A percentile compares a stretch with the other conserved stretches of the same genome.
Conservation (phyloP, 2,797 vertebrate genomes). For the Hoplostethus atlanticus region DNA sequence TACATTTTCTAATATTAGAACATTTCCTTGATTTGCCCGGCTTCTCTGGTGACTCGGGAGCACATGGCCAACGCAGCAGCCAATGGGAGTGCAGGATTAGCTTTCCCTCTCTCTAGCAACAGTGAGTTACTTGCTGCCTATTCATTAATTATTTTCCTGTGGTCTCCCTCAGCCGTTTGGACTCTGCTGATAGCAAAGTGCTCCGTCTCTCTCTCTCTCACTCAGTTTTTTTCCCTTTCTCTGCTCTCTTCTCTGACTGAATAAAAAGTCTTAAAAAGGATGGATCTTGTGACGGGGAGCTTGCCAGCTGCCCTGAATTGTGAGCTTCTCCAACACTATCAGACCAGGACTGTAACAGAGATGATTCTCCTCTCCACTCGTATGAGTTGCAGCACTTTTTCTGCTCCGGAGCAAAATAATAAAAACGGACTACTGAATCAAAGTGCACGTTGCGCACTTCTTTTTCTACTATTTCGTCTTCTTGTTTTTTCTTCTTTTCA, state of each 20-base stretch:
- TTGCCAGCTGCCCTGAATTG: conserved; percentile 51
- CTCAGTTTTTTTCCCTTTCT: conserved; percentile 34
- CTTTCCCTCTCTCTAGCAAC: conserved; percentile 88
- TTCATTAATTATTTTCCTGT: conserved; percentile 86
- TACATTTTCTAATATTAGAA: conserved; percentile 91
- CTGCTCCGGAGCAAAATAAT: conserved; percentile 50
- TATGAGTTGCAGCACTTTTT: conserved; percentile 64
- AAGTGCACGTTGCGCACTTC: conserved; percentile 3
- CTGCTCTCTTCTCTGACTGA: conserved; percentile 58
- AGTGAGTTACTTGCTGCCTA: conserved; percentile 85
- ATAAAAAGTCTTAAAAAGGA: conserved; percentile 63
- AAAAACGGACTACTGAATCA: conserved; percentile 41
- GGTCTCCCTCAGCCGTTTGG: conserved; percentile 77
- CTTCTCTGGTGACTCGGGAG: conserved; percentile 83
- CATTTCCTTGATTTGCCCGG: conserved; percentile 88
- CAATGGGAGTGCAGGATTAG: conserved; percentile 80
- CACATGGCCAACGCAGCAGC: conserved; percentile 81
- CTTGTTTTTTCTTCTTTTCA: conserved; percentile 50
- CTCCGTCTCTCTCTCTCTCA: conserved; percentile 51
- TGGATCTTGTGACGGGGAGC: conserved; percentile 59
- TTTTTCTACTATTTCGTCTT: conserved; percentile 32
- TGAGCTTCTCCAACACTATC: conserved; percentile 54
- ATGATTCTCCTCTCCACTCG: conserved; percentile 60
- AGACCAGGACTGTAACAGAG: conserved; percentile 57
- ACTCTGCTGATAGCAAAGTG: conserved; percentile 78